phyloP scores from a whole-genome alignment of 2,113 vertebrate species.

The Spermophilus dauricus region DNA sequence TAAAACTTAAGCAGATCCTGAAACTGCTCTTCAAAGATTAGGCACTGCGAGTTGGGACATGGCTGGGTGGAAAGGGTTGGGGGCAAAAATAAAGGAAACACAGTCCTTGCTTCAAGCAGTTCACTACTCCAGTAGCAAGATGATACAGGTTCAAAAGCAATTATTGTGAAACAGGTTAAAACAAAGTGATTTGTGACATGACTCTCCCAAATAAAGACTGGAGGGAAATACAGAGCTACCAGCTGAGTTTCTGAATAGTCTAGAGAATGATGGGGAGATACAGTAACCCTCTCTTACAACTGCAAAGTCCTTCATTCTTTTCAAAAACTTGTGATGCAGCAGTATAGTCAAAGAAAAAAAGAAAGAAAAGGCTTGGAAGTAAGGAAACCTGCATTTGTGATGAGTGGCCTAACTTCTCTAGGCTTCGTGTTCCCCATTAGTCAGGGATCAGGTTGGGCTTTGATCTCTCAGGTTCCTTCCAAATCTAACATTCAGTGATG shows the following conservation, averaged over 20 bases:
- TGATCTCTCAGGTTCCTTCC: not conserved
- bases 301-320: not conserved
- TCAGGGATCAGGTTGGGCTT: not conserved
- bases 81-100: not conserved
- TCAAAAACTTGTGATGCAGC: not conserved
- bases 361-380: not conserved
- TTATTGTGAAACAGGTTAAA: not conserved
- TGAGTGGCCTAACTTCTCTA: not conserved
- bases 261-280: not conserved
- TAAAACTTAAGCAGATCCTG: not conserved
- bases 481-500: not conserved
- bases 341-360: too few relatives aligned
- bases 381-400: not conserved
- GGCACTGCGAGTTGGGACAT: not conserved
- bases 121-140: not conserved
- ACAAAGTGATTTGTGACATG: not conserved
- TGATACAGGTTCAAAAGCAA: constrained; percentile 14
- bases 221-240: not conserved
- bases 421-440: not conserved
- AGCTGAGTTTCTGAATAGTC: not conserved
- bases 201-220: not conserved
- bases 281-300: not conserved
- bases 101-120: not conserved
- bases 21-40: not conserved
- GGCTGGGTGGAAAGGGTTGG: too few relatives aligned